Evolutionary conservation across 2,113 vertebrate genomes (phyloP).

Genomic region (Corynorhinus townsendii): DNA sequence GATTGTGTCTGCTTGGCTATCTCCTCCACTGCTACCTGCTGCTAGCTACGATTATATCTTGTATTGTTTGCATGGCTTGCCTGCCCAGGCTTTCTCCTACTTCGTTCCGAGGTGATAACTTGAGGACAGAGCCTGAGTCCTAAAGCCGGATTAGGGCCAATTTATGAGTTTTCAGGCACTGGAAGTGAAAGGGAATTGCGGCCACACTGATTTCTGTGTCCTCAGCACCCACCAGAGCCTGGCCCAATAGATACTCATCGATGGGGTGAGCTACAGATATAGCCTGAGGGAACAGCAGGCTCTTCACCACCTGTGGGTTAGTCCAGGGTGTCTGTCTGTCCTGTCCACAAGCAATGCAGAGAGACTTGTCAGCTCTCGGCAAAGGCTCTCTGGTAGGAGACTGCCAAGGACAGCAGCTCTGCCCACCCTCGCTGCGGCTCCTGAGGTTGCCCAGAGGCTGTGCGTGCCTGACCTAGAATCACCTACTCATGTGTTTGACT

Average conservation of each 20-base stretch:
- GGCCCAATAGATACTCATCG: fast-evolving
- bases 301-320: background rate
- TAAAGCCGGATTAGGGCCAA: background rate
- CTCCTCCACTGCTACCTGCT: background rate
- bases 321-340: background rate
- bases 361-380: background rate
- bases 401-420: background rate
- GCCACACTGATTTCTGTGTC: background rate
- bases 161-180: background rate
- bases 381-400: background rate
- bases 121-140: background rate
- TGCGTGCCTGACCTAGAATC: background rate
- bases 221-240: background rate
- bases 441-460: background rate
- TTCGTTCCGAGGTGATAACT: background rate
- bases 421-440: background rate
- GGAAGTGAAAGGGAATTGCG: background rate
- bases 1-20: background rate
- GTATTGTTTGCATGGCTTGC: background rate
- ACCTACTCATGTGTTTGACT: background rate
- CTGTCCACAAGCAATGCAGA: background rate
- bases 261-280: background rate
- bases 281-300: background rate
- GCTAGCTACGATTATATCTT: background rate
- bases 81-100: background rate